Evolutionary conservation across 2,888 invertebrate genomes (phyloP).

Genomic region (Acronicta aceris): DNA sequence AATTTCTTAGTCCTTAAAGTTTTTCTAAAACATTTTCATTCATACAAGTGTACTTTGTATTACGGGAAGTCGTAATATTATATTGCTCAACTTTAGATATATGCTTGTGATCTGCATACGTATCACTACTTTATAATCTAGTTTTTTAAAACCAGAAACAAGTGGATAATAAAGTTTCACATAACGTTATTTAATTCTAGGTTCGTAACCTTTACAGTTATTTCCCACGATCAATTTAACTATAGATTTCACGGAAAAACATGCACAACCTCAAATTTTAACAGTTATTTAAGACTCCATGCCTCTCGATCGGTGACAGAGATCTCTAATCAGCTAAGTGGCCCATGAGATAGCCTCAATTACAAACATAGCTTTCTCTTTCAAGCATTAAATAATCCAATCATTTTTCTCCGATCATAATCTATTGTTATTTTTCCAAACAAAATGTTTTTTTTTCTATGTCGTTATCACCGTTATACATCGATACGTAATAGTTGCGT

Average conservation of each 20-base stretch:
- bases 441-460: constrained; percentile 48
- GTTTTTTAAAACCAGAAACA: no score
- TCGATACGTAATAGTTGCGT: constrained; percentile 60
- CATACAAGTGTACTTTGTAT: no score
- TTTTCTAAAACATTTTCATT: no score
- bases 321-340: constrained; percentile 33
- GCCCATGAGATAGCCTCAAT: constrained; percentile 38
- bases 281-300: constrained; percentile 1
- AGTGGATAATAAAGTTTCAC: no score
- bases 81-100: no score
- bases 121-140: no score
- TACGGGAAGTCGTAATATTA: no score
- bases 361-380: constrained; percentile 50
- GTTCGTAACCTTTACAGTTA: neutral
- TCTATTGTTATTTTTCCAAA: constrained; percentile 40
- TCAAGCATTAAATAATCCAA: constrained; percentile 37
- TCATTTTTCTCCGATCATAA: constrained; percentile 22
- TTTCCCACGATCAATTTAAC: neutral
- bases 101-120: no score
- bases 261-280: constrained; percentile 1
- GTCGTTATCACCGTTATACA: constrained; percentile 48
- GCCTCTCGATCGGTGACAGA: constrained; percentile 15
- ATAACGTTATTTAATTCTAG: no score
- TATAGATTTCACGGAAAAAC: neutral
- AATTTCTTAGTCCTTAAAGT: neutral